Conservation (phyloP, 2,888 invertebrate genomes). For the Xanthorhoe spadicearia region DNA sequence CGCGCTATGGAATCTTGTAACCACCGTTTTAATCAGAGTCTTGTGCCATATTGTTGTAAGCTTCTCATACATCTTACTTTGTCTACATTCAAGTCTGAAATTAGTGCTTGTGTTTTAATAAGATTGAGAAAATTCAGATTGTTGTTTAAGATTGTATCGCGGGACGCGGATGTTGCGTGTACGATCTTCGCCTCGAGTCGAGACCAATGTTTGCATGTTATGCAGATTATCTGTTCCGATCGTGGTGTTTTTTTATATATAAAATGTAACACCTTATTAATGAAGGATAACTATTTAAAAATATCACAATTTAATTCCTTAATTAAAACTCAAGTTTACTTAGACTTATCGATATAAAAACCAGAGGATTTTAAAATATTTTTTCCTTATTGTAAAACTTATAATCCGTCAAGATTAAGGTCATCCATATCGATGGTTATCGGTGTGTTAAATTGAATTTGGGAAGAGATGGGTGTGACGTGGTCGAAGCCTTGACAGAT, state of each 20-base stretch:
- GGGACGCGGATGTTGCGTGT: no score
- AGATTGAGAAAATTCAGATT: neutral
- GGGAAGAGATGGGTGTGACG: constrained; percentile 7
- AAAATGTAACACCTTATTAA: no score
- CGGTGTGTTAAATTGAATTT: constrained; percentile 16
- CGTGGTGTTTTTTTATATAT: no score
- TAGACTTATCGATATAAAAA: neutral
- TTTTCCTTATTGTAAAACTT: neutral
- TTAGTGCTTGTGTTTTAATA: constrained; percentile 8
- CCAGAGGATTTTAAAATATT: neutral
- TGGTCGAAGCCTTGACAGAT: constrained; percentile 6
- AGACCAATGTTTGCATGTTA: no score
- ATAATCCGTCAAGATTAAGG: constrained; percentile 6
- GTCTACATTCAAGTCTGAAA: constrained; percentile 11
- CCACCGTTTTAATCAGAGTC: constrained; percentile 33
- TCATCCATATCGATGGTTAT: constrained; percentile 1
- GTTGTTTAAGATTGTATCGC: no score
- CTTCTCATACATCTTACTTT: constrained; percentile 25
- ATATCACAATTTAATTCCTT: neutral
- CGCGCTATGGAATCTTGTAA: constrained; percentile 30
- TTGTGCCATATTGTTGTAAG: constrained; percentile 30
- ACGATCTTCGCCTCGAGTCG: no score
- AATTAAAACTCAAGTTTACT: neutral
- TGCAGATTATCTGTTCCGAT: no score
- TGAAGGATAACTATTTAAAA: no score